Base-by-base conservation (phyloP, 2,888 invertebrate genomes). In the Suillia variegata region DNA sequence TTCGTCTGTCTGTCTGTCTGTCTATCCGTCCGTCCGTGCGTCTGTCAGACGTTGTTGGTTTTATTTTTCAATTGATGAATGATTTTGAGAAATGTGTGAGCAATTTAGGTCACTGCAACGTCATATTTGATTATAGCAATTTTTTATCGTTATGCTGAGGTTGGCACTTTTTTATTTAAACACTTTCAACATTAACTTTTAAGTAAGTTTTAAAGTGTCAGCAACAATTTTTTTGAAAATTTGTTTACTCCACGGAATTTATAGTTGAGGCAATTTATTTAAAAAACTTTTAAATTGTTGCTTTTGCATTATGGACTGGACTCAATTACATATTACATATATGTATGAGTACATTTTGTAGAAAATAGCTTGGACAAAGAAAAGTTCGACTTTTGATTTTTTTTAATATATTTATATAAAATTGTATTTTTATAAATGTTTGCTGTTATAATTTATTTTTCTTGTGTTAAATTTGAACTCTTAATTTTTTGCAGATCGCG, bases 401-500 rank as follows among this genome's bases (percentile, higher is more conserved):
- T 26, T 26, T 26, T 10, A 26, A 5, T 38, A 38, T 13, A 38
- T n/a, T n/a, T 38, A 38, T 38, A n/a, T 38, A n/a, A 38, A 38
- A 3, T 38, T 38, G 38, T n/a, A n/a, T 38, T 38, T 38, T 38
- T 38, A 38, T 38, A 38, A 38, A 38, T 38, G 10, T 24, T 58
- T 53, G n/a, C 18, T 26, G 63, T 26, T 54, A 47, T 18, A 15
- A 47, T 38, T 38, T 38, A 13, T 38, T 38, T 38, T 26, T 26
- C n/a, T n/a, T 34, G 12, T 38, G 33, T 33, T 47, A 13, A 56
- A 51, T 17, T 59, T 12, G 52, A 24, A 42, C 59, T 55, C 10
- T 21, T 13, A 17, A 13, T 34, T 18, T 34, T 18, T 18, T 51
- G 17, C 84, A 98, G 98, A 99, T 85, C 92, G 98, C 61, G 99